Conservation (phyloP, 1,140 invertebrate species). For the Augochlora pura region DNA sequence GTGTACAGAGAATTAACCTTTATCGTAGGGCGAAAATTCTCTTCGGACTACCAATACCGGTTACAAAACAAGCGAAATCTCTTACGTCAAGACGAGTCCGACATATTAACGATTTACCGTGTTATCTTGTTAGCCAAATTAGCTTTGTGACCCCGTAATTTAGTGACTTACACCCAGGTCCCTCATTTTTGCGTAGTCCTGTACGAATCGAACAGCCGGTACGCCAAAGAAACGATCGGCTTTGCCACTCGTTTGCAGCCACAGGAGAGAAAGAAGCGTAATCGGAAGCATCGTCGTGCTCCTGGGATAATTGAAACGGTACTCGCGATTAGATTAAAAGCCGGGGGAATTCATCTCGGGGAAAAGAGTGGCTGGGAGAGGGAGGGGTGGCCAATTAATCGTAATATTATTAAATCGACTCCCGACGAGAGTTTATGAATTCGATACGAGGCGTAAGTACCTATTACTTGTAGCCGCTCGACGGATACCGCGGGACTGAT, state of each 20-base stretch:
- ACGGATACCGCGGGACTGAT: constrained; percentile 35
- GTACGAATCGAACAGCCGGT: background rate
- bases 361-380: background rate
- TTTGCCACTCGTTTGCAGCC: background rate
- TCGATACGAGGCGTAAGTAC: constrained; percentile 38
- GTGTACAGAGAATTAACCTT: no score
- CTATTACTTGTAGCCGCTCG: constrained; percentile 39
- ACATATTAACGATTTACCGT: no score
- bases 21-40: no score
- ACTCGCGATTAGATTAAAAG: constrained; percentile 20
- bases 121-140: no score
- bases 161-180: background rate
- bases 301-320: constrained; percentile 42
- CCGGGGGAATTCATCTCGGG: background rate
- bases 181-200: background rate
- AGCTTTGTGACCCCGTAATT: no score
- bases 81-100: no score
- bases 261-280: background rate
- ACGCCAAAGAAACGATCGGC: background rate
- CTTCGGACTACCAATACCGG: no score
- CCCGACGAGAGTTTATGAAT: constrained; percentile 36
- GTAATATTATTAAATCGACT: constrained; percentile 39
- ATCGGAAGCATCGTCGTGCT: constrained; percentile 2
- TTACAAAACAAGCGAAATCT: no score
- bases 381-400: constrained; percentile 41